Evolutionary conservation across 2,797 vertebrate genomes (phyloP), one percentile per base, ranked within the genome.

Genomic region (Manis crassicaudata): DNA sequence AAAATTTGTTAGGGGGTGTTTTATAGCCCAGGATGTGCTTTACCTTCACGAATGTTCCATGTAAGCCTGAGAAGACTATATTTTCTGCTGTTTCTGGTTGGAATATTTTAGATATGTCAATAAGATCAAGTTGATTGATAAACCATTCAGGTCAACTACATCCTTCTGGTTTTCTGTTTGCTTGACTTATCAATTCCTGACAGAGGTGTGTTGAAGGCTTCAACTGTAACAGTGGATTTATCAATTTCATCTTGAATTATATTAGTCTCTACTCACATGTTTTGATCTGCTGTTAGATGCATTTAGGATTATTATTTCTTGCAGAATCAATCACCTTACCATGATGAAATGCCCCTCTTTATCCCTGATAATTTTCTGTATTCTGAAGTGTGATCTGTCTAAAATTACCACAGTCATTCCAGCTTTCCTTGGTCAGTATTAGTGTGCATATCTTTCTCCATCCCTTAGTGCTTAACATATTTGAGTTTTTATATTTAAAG

Each of bases 41-140:
- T 92, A 11, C 54, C 50, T 94, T 88, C 56, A 79, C 43, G 50
- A 94, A 79, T 67, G 29, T 54, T 73, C 70, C 65, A 60, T 63
- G 18, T 79, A 65, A 95, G 58, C 40, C 92, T 88, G 46, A 82
- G 17, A 70, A 95, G 58, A 90, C 85, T 70, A 37, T 37, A 2
- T 50, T 35, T 60, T 88, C 52, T 95, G 50, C 54, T 88, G 11
- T 7, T 95, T 95, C 37, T 14, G 35, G 50, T 35, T 86, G 46
- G 50, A 92, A n/a, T 88, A 21, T 82, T 97, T 96, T 82, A 90
- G 92, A 97, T 90, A 95, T 91, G 72, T 73, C 95, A 95, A 37
- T 88, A 88, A 92, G 54, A 90, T 85, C 86, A 94, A 67, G 18
- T 67, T 97, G 86, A 96, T 85, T 90, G 86, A 96, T 88, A 60